phyloP scores from a whole-genome alignment of 1,140 invertebrate species.

The Fopius arisanus region DNA sequence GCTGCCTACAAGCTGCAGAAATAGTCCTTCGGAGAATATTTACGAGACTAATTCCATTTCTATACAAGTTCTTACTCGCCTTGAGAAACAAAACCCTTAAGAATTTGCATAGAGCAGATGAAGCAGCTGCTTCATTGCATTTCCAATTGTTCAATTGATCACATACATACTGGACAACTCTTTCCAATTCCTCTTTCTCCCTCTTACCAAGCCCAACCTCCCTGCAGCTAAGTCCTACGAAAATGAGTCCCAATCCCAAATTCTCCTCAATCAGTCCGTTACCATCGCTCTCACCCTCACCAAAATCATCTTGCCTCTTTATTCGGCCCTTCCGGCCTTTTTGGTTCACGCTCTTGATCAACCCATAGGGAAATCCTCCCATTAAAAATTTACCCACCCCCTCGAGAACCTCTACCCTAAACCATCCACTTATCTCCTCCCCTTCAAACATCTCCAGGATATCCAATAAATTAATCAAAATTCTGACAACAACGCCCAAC shows the following conservation, averaged over 20 bases:
- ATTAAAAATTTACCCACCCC: background rate
- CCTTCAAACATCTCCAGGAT: slow-evolving; percentile 56
- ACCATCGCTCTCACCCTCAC: background rate
- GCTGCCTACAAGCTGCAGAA: slow-evolving; percentile 39
- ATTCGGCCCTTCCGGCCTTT: background rate
- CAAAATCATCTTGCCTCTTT: background rate
- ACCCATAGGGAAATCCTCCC: background rate
- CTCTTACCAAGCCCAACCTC: background rate
- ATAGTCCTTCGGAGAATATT: slow-evolving; percentile 43
- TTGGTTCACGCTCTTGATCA: background rate
- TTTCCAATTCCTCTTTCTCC: slow-evolving; percentile 21
- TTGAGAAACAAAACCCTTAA: slow-evolving; percentile 58
- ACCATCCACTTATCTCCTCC: background rate
- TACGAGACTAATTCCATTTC: slow-evolving; percentile 43
- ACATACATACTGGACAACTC: slow-evolving; percentile 37
- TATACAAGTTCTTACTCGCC: slow-evolving; percentile 52
- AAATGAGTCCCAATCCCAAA: slow-evolving; percentile 53
- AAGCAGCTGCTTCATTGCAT: slow-evolving; percentile 30
- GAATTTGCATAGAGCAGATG: slow-evolving; percentile 50
- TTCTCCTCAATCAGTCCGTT: slow-evolving; percentile 43
- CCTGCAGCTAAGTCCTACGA: slow-evolving; percentile 46
- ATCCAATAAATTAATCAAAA: slow-evolving; percentile 67
- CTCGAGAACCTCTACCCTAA: background rate
- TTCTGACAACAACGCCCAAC: slow-evolving; percentile 66
- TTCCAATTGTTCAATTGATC: slow-evolving; percentile 48